These are phyloP conservation scores for Drosophila kepulauana DNA, from an alignment of 1,140 invertebrate species.

Conservation along the genomic window DNA sequence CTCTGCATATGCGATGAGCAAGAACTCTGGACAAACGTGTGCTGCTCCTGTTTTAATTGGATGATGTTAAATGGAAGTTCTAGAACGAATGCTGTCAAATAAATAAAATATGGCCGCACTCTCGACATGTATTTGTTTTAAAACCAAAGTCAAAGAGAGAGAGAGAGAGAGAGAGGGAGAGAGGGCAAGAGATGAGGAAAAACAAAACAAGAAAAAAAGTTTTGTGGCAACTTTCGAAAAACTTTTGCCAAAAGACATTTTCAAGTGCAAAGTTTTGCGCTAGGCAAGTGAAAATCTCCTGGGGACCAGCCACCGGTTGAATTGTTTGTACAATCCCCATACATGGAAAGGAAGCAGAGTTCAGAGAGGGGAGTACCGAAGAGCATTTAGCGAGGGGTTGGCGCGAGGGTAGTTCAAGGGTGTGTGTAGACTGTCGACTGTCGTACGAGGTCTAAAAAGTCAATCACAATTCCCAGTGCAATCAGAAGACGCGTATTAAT, in stretches of 20 bases:
- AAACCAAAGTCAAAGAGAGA: constrained; percentile 16
- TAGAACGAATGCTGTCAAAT: constrained; percentile 45
- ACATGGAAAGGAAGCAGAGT: constrained; percentile 10
- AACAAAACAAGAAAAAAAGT: constrained; percentile 27
- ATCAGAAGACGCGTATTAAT: constrained; percentile 81
- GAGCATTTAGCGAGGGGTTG: not conserved
- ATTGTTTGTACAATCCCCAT: constrained; percentile 30
- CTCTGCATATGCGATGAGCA: constrained; percentile 56
- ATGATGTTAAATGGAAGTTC: constrained; percentile 20
- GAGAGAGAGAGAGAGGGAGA: no score
- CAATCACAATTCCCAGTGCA: constrained; percentile 83
- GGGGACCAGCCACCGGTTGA: constrained; percentile 59
- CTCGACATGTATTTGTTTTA: constrained; percentile 42
- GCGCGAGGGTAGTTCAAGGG: constrained; percentile 39
- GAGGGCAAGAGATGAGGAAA: not conserved
- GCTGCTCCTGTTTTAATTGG: constrained; percentile 61
- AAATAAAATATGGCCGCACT: constrained; percentile 44
- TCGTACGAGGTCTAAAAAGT: constrained; percentile 72
- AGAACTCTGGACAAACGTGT: constrained; percentile 16
- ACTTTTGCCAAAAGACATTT: constrained; percentile 63
- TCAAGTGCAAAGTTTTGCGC: constrained; percentile 73
- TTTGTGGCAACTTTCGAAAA: constrained; percentile 58
- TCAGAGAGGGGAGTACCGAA: not conserved
- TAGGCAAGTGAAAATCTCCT: constrained; percentile 52
- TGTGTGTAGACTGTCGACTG: constrained; percentile 18